Percentiles rank a stretch among this genome's conserved stretches.
These are phyloP conservation scores for Bombyx mandarina DNA, from an alignment of 1,140 invertebrate species.

Conservation along the genomic window DNA sequence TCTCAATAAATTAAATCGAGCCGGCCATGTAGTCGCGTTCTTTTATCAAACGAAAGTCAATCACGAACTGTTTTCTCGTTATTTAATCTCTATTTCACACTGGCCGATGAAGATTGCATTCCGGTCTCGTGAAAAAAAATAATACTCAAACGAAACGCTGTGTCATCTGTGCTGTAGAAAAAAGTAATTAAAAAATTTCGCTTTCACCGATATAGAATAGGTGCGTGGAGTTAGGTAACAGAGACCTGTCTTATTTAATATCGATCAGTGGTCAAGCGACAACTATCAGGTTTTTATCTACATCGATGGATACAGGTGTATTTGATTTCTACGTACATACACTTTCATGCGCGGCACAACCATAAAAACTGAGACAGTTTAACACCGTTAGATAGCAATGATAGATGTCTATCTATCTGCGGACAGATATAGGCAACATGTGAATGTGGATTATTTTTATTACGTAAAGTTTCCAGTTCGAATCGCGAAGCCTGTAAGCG, in stretches of 20 bases:
- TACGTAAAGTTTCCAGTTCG: too few species aligned
- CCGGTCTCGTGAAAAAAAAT: slow-evolving; percentile 15
- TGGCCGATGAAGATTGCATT: slow-evolving; percentile 28
- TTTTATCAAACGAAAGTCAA: slow-evolving; percentile 32
- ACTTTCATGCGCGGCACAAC: slow-evolving; percentile 2
- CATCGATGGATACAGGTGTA: slow-evolving; percentile 6
- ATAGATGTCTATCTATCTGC: too few species aligned
- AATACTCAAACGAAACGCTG: slow-evolving; percentile 34
- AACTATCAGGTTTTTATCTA: slow-evolving; percentile 41
- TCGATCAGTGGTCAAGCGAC: slow-evolving; percentile 38
- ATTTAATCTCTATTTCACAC: slow-evolving; percentile 32
- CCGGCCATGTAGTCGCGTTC: slow-evolving; percentile 5
- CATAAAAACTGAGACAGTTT: too few species aligned
- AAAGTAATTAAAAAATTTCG: slow-evolving; percentile 62
- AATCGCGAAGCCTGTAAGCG: too few species aligned
- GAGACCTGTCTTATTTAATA: slow-evolving; percentile 46
- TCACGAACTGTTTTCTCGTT: slow-evolving; percentile 30
- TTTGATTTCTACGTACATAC: slow-evolving; percentile 7
- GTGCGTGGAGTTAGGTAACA: slow-evolving; percentile 55
- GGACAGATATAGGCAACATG: too few species aligned
- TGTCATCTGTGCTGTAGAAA: slow-evolving; percentile 61
- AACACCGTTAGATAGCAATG: too few species aligned
- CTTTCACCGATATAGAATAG: slow-evolving; percentile 55
- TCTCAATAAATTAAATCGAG: background rate
- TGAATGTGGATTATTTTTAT: too few species aligned